Percentiles rank a stretch among this genome's conserved stretches.
phyloP scores from a whole-genome alignment of 2,888 invertebrate genomes.

The Schizotus pectinicornis region DNA sequence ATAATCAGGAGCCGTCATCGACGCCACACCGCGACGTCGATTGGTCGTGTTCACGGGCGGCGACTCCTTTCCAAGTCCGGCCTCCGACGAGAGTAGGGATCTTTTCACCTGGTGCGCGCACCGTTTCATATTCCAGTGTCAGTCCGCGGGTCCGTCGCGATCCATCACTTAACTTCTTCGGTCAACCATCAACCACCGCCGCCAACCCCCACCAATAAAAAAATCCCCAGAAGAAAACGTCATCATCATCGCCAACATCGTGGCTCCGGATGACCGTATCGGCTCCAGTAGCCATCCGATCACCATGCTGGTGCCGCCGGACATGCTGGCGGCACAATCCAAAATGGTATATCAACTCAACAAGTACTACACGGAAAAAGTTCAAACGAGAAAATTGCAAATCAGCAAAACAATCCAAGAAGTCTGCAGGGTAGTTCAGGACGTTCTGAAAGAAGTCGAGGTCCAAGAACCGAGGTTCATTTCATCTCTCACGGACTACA shows the following conservation, averaged over 20 bases:
- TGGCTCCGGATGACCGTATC: slow-evolving; percentile 47
- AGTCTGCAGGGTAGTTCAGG: slow-evolving; percentile 82
- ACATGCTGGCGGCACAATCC: slow-evolving; percentile 77
- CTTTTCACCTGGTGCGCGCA: slow-evolving; percentile 45
- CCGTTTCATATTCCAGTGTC: slow-evolving; percentile 46
- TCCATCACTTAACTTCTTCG: slow-evolving; percentile 46
- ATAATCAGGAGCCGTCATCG: slow-evolving; percentile 27
- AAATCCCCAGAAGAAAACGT: slow-evolving; percentile 5
- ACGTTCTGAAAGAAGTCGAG: slow-evolving; percentile 84
- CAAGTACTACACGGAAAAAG: slow-evolving; percentile 80
- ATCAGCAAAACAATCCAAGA: slow-evolving; percentile 78
- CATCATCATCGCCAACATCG: slow-evolving; percentile 35
- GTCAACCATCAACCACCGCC: slow-evolving; percentile 16
- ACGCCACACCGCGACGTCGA: slow-evolving; percentile 17
- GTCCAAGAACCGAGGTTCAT: slow-evolving; percentile 85
- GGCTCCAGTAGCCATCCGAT: slow-evolving; percentile 45
- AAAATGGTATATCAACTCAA: slow-evolving; percentile 82
- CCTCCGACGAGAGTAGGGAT: slow-evolving; percentile 41
- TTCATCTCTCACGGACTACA: slow-evolving; percentile 76
- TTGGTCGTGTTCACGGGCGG: slow-evolving; percentile 45
- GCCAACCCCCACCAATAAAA: slow-evolving; percentile 30
- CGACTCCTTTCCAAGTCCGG: slow-evolving; percentile 23
- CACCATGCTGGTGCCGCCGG: slow-evolving; percentile 70
- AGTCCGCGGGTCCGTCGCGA: slow-evolving; percentile 46
- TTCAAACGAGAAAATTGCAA: slow-evolving; percentile 65